A percentile compares a stretch with the other conserved stretches of the same genome.
Evolutionary conservation across 2,888 invertebrate genomes (phyloP).

Genomic region (Corythucha ciliata): DNA sequence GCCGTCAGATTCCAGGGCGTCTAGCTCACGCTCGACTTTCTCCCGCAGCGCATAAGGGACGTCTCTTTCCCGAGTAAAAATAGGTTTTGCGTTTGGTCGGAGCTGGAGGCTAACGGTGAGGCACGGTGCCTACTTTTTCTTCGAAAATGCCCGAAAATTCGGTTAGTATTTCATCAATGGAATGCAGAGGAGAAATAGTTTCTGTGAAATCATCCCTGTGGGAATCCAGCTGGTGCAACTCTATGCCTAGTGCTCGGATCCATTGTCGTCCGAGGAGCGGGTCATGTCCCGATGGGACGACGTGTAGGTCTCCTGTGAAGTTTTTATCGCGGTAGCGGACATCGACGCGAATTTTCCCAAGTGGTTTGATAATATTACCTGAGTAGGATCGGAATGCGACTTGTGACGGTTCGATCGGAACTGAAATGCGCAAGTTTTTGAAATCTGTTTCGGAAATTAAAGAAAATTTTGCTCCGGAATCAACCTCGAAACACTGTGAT

Average conservation of each 20-base stretch:
- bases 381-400: not conserved
- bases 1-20: too few relatives aligned
- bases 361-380: constrained; percentile 7
- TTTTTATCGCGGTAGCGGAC: not conserved
- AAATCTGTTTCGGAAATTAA: not conserved
- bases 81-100: too few relatives aligned
- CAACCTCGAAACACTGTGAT: constrained; percentile 8
- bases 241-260: constrained; percentile 6
- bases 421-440: not conserved
- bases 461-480: not conserved
- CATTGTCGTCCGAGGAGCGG: constrained; percentile 8
- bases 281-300: constrained; percentile 18
- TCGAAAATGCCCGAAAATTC: too few relatives aligned
- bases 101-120: too few relatives aligned
- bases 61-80: too few relatives aligned
- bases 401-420: constrained; percentile 7
- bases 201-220: too few relatives aligned
- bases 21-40: too few relatives aligned
- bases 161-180: too few relatives aligned
- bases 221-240: not conserved
- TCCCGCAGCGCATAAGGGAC: too few relatives aligned
- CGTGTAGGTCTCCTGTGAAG: constrained; percentile 2
- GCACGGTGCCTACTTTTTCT: too few relatives aligned
- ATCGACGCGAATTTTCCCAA: not conserved
- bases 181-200: too few relatives aligned